A percentile compares a stretch with the other conserved stretches of the same genome.
phyloP scores from a whole-genome alignment of 64 coral and sea anemone species.

The Hydrozoanthus tunicans region DNA sequence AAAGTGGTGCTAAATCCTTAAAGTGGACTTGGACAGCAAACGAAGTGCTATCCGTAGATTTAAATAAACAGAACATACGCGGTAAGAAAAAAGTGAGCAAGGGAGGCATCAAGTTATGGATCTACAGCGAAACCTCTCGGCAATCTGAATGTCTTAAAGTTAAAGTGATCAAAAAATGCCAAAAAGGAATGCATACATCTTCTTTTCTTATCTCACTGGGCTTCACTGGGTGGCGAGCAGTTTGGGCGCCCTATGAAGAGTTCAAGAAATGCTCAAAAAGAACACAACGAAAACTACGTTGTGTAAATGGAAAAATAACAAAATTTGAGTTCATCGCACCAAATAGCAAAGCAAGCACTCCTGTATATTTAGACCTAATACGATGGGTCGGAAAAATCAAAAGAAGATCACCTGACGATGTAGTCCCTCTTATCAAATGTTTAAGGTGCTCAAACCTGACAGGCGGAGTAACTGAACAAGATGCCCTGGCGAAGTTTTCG shows the following conservation, averaged over 20 bases:
- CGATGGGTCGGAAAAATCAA: not conserved
- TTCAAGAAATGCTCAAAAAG: not conserved
- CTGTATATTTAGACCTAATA: not conserved
- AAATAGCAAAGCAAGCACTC: not conserved
- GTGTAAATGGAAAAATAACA: not conserved
- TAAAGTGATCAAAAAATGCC: not conserved
- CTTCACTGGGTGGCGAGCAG: not conserved
- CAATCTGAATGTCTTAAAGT: not conserved
- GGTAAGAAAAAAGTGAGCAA: not conserved
- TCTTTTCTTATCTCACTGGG: not conserved
- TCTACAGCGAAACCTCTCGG: too few species aligned
- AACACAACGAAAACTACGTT: not conserved
- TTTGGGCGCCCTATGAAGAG: not conserved
- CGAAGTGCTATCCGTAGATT: not conserved
- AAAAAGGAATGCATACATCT: not conserved
- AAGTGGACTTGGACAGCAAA: not conserved
- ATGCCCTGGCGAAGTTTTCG: not conserved
- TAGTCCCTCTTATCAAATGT: not conserved
- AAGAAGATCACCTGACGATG: not conserved
- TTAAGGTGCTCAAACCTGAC: not conserved
- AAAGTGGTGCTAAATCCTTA: not conserved
- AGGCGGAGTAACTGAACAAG: not conserved
- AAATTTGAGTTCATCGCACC: not conserved
- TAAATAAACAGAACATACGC: not conserved
- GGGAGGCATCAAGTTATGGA: not conserved